phyloP scores from a whole-genome alignment of 2,888 invertebrate genomes.

The Lathronympha strigana region DNA sequence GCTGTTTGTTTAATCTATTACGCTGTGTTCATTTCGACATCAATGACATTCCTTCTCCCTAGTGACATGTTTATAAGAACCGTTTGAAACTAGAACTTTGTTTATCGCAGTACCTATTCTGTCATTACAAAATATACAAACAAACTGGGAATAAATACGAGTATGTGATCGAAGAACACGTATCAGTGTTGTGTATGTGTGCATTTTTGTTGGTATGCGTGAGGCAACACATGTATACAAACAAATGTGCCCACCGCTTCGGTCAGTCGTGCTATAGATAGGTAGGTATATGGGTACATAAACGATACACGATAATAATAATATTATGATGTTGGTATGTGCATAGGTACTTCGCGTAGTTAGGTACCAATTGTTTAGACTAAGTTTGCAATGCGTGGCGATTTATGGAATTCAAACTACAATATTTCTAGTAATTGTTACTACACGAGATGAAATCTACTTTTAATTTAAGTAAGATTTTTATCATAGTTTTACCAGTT shows the following conservation, averaged over 20 bases:
- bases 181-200: slow-evolving; percentile 37
- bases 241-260: slow-evolving; percentile 36
- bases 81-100: slow-evolving; percentile 24
- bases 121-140: slow-evolving; percentile 38
- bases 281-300: slow-evolving; percentile 8
- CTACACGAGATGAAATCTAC: background rate
- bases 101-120: slow-evolving; percentile 28
- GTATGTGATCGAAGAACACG: slow-evolving; percentile 32
- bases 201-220: slow-evolving; percentile 33
- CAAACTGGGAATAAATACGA: slow-evolving; percentile 30
- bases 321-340: slow-evolving; percentile 17
- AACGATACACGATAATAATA: too few relatives aligned
- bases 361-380: slow-evolving; percentile 33
- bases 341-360: slow-evolving; percentile 32
- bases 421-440: background rate
- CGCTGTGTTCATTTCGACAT: slow-evolving; percentile 41
- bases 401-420: background rate
- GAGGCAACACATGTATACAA: slow-evolving; percentile 38
- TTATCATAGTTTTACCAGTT: background rate
- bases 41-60: slow-evolving; percentile 28
- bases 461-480: too few relatives aligned
- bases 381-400: slow-evolving; percentile 15
- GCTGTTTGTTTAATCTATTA: slow-evolving; percentile 61
- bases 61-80: slow-evolving; percentile 20
- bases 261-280: slow-evolving; percentile 26